Base-by-base conservation (phyloP, 2,797 vertebrate species). In the Adrianichthys oophorus region DNA sequence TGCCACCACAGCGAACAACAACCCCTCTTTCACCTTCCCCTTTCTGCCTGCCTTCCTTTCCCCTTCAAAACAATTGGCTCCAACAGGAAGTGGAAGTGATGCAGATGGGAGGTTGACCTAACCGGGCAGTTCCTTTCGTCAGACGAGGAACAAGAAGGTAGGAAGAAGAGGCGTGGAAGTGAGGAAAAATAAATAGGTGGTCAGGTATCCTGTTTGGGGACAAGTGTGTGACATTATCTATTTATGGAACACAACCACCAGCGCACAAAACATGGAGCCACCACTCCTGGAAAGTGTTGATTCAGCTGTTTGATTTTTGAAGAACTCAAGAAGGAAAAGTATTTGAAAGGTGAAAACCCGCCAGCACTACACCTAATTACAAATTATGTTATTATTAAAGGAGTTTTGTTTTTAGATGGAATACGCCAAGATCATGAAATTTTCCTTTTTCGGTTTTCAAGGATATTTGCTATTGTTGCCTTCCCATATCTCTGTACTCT, bases 61-160 rank as follows among this genome's bases (percentile, higher is more conserved):
- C 32, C 79, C 70, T 72, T 81, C 60, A 76, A 78, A 91, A 92
- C 91, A 92, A 93, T 92, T 51, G 26, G 56, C 68, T 56, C 87
- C 72, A 83, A 85, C 88, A 90, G 90, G 87, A 91, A 90, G 85
- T 76, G 90, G 83, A 93, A 90, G 87, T 88, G 85, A 89, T 80
- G 87, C 68, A 42, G 72, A 81, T 73, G 80, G 85, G 79, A 75
- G 76, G 85, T 74, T 73, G 76, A 88, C 84, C 85, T 89, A 88
- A 90, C 87, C 80, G 80, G 79, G 79, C 85, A 87, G 62, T 84
- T 86, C 75, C 74, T 83, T 82, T 61, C 75, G 64, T 74, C 75
- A 80, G 69, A 65, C 1, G 8, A 62, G 72, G 71, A 62, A 82
- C 68, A 69, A 65, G 49, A 72, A 56, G 71, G 72, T 80, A 67